Conservation (phyloP, 2,113 vertebrate species). For the Leptobrachium leishanense region DNA sequence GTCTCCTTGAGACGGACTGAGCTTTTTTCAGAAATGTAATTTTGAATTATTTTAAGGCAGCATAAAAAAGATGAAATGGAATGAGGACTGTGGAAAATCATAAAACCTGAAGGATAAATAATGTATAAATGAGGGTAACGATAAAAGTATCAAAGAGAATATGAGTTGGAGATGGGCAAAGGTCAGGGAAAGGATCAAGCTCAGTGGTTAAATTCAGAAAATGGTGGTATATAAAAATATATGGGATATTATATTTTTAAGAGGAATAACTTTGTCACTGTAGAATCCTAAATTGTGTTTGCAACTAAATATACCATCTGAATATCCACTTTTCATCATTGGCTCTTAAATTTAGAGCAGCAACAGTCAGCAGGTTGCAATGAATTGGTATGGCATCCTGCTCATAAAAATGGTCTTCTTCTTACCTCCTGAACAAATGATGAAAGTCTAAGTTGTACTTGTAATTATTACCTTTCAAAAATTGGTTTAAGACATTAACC, state of each 20-base stretch:
- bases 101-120: slow-evolving; percentile 22
- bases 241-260: not conserved
- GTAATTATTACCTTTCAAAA: no score
- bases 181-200: not conserved
- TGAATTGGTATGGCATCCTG: no score
- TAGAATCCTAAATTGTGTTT: not conserved
- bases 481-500: no score
- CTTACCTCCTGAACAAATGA: no score
- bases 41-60: slow-evolving; percentile 39
- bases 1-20: slow-evolving; percentile 30
- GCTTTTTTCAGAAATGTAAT: slow-evolving; percentile 38
- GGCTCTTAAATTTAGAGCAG: no score
- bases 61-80: slow-evolving; percentile 16
- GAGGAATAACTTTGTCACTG: not conserved
- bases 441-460: no score
- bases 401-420: no score
- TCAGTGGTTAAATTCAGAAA: not conserved
- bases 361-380: no score
- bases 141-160: slow-evolving; percentile 2
- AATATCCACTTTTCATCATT: no score
- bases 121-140: slow-evolving; percentile 5
- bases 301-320: no score
- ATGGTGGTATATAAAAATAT: not conserved
- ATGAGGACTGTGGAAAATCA: slow-evolving; percentile 4
- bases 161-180: not conserved